These are phyloP conservation scores for Camponotus pennsylvanicus DNA, from an alignment of 1,140 invertebrate species.

Conservation along the genomic window DNA sequence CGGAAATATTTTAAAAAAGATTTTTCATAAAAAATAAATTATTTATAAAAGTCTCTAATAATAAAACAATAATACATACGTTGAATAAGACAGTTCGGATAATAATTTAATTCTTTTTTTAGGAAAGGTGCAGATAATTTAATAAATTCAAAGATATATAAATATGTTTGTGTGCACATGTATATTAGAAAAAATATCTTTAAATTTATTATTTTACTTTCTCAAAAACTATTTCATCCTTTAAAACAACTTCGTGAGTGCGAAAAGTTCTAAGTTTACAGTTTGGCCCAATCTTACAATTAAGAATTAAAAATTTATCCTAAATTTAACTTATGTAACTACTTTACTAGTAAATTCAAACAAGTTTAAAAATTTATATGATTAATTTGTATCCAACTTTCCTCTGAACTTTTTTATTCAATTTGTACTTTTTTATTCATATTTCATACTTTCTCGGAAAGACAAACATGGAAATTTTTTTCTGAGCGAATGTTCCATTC, in stretches of 20 bases:
- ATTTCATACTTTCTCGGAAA: not conserved
- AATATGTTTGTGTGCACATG: not conserved
- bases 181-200: not conserved
- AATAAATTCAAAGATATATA: not conserved
- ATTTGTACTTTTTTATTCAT: not conserved
- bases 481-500: not conserved
- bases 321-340: not conserved
- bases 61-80: not conserved
- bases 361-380: not conserved
- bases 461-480: conserved; percentile 13
- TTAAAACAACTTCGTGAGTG: not conserved
- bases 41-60: not conserved
- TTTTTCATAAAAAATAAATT: conserved; percentile 7
- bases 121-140: no score
- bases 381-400: not conserved
- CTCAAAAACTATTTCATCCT: not conserved
- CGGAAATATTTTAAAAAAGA: not conserved
- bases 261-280: no score
- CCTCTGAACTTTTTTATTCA: not conserved
- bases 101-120: not conserved
- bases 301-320: not conserved
- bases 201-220: not conserved
- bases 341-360: not conserved
- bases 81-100: not conserved
- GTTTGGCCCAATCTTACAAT: no score